Evolutionary conservation across 2,797 vertebrate species (phyloP), one percentile per base, ranked within the genome.

Genomic region (Champsocephalus esox): DNA sequence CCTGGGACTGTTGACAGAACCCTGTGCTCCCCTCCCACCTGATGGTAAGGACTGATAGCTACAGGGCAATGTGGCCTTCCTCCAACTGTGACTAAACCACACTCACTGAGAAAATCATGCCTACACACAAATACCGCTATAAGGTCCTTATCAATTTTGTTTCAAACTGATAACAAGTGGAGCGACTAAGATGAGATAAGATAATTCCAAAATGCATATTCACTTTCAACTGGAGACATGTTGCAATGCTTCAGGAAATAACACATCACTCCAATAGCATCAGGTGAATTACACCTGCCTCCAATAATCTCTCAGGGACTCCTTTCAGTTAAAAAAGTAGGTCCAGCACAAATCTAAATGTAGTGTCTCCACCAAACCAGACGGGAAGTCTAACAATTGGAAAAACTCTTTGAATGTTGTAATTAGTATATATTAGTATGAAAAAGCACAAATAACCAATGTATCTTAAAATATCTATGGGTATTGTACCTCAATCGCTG

Each of bases 1-100:
- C 84, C 82, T 17, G 73, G 61, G 81, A 80, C 83, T 91, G 87
- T 84, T 90, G 89, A 92, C 88, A 89, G 83, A 44, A 5, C 71
- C 62, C 79, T 85, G 87, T 38, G 34, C 34, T 38, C 34, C 77
- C 82, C 70, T 56, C 65, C 61, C 73, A 71, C 62, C 80, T 85
- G 87, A 89, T 90, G 84, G 81, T 50, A 65, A 79, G 75, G 60
- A 70, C 81, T 75, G 78, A 86, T 81, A 85, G 63, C 17, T 17
- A 77, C 9, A 1, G 12, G 71, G 65, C 72, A 70, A 80, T 58
- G 62, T 84, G 69, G 66, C 80, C 51, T 72, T 51, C 66, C 32
- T 73, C 60, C 64, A 46, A 45, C 52, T 45, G 72, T 34, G 41
- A 55, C 66, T 73, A 52, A 52, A 77, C 48, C 65, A 32, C 45